Evolutionary conservation across 2,113 vertebrate genomes (phyloP).

Genomic region (Baryphthengus martii): DNA sequence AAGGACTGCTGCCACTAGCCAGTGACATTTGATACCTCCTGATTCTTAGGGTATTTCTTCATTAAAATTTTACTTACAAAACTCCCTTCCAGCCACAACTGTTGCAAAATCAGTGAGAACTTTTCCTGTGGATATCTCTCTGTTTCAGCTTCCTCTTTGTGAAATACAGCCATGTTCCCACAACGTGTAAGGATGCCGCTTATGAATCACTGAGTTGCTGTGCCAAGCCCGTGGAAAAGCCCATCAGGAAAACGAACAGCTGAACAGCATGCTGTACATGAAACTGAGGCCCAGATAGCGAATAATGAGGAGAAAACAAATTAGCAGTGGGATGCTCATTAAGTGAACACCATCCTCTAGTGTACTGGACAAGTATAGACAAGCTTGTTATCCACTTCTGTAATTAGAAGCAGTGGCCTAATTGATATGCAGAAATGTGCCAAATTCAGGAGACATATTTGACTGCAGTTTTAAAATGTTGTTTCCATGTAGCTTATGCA

Average conservation of each 20-base stretch:
- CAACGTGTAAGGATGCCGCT: background rate
- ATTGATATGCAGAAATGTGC: background rate
- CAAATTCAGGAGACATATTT: background rate
- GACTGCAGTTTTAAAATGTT: background rate
- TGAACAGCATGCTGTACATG: constrained; percentile 40
- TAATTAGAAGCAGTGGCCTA: constrained; percentile 22
- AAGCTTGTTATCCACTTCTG: background rate
- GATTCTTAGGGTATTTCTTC: background rate
- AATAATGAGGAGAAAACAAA: constrained; percentile 57
- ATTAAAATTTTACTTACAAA: background rate
- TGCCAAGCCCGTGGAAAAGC: constrained; percentile 15
- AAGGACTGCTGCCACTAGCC: background rate
- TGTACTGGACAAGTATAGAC: background rate
- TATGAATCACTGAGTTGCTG: background rate
- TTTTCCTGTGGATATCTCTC: background rate
- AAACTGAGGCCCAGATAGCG: constrained; percentile 1
- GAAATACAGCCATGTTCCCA: background rate
- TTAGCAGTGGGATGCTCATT: constrained; percentile 52
- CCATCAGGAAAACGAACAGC: constrained; percentile 5
- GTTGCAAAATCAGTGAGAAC: background rate
- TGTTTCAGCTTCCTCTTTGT: constrained; percentile 1
- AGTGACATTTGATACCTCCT: background rate
- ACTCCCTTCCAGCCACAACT: background rate
- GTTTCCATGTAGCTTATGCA: background rate
- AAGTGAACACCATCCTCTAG: constrained; percentile 28